Evolutionary conservation across 1,140 invertebrate species (phyloP), one percentile per base, ranked within the genome.

Genomic region (Halesus radiatus): DNA sequence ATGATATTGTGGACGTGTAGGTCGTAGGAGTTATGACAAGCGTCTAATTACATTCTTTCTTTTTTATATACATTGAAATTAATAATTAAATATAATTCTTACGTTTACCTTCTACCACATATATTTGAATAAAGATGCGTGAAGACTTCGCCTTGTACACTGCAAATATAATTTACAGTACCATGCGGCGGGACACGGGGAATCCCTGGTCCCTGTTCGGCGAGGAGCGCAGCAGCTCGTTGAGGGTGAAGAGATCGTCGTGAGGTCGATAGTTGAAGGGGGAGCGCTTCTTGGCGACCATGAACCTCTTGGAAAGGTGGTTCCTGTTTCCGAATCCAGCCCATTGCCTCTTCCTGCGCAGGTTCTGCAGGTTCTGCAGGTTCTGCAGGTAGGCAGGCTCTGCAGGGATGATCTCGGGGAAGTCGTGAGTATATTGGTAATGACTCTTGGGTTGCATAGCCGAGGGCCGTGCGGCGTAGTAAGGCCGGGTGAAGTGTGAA

Each of bases 231-330:
- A 90, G 85, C n/a, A 90, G 84, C 80, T 89, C 88, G 15, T 87
- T 88, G 3, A 90, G 84, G 4, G 88, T 88, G 83, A 89, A 89
- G 0, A 90, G 86, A 81, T 90, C 89, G 74, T 90, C 89, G 22
- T 88, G 86, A 22, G 89, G 88, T 53, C 87, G 84, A 80, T 84
- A 58, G 84, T 87, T 86, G 20, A 84, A 83, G 54, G 89, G 87
- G 0, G 88, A 88, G 13, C 89, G 87, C 83, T 90, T 90, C 79
- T 88, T 85, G 6, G 89, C 87, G 3, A 90, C 89, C 88, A 90
- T 90, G 84, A 90, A 90, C 15, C 89, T 84, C 81, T 90, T 90
- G n/a, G 78, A 37, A 3, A 75, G 37, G 2, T 72, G 66, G 56
- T 80, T 83, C 54, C 32, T 77, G 85, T 88, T 86, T 73, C 88